Conservation (phyloP, 2,113 vertebrate genomes). For the Oceanites oceanicus region DNA sequence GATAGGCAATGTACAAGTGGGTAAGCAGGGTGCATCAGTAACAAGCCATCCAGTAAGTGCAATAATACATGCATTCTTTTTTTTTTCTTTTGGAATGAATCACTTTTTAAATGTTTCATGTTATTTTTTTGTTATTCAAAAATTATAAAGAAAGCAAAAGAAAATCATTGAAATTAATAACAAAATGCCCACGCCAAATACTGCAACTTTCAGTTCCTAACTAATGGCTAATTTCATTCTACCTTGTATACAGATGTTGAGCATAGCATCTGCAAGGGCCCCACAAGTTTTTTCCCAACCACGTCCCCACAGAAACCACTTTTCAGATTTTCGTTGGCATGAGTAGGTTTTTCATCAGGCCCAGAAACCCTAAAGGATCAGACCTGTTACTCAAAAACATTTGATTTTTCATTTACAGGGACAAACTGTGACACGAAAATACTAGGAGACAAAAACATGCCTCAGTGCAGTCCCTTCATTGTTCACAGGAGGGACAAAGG, state of each 20-base stretch:
- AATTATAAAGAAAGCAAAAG: not conserved
- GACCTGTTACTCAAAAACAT: not conserved
- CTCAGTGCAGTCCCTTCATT: not conserved
- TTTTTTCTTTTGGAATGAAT: not conserved
- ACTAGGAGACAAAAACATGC: not conserved
- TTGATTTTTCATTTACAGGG: slow-evolving; percentile 11
- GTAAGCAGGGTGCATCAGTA: not conserved
- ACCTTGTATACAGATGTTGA: not conserved
- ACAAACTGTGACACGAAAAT: not conserved
- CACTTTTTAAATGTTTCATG: not conserved
- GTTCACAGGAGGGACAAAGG: not conserved
- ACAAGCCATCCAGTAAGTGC: not conserved
- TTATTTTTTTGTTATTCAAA: not conserved
- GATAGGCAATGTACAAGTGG: not conserved
- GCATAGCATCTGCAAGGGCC: not conserved
- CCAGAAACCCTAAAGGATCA: slow-evolving; percentile 26
- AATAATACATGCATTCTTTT: not conserved
- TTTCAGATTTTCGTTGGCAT: not conserved
- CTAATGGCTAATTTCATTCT: not conserved
- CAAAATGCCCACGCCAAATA: not conserved
- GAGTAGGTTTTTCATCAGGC: not conserved
- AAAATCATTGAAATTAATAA: not conserved
- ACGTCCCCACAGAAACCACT: not conserved
- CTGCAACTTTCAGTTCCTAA: not conserved
- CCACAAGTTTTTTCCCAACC: not conserved